These are phyloP conservation scores for Sparus aurata DNA, from an alignment of 2,797 vertebrate genomes.

Conservation along the genomic window DNA sequence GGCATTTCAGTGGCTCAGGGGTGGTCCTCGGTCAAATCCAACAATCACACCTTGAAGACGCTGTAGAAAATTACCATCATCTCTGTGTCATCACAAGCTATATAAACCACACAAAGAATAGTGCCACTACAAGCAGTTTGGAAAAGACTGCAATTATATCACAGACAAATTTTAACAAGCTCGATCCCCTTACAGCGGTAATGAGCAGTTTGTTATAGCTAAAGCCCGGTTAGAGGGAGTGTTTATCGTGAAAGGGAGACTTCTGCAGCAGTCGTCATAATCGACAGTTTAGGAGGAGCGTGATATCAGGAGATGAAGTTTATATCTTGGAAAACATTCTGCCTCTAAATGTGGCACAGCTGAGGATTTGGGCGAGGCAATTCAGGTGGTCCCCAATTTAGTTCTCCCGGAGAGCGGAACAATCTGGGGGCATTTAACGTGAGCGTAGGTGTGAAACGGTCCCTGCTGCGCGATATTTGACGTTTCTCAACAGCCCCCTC, in stretches of 20 bases:
- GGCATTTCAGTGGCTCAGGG: conserved; percentile 75
- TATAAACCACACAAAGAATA: conserved; percentile 77
- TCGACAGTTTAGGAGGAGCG: conserved; percentile 47
- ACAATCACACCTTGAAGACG: conserved; percentile 82
- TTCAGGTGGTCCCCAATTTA: conserved; percentile 54
- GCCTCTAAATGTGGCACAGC: conserved; percentile 25
- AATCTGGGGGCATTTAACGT: conserved; percentile 83
- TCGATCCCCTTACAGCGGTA: conserved; percentile 62
- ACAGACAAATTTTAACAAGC: conserved; percentile 80
- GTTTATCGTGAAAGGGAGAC: conserved; percentile 58
- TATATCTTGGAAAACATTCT: conserved; percentile 52
- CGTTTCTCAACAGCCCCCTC: conserved; percentile 62
- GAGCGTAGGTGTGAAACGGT: conserved; percentile 80
- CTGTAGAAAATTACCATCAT: conserved; percentile 78
- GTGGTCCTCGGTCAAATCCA: conserved; percentile 83
- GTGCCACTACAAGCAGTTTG: conserved; percentile 75
- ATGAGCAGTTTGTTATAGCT: conserved; percentile 73
- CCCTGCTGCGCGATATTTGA: conserved; percentile 80
- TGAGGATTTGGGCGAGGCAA: conserved; percentile 60
- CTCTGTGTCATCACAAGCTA: conserved; percentile 71
- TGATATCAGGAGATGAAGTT: conserved; percentile 43
- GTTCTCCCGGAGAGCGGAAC: conserved; percentile 56
- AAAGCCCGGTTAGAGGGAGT: conserved; percentile 63
- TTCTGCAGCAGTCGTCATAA: conserved; percentile 54
- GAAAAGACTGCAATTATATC: conserved; percentile 79